Base-by-base conservation (phyloP, 2,113 vertebrate genomes). In the Seriola rivoliana region DNA sequence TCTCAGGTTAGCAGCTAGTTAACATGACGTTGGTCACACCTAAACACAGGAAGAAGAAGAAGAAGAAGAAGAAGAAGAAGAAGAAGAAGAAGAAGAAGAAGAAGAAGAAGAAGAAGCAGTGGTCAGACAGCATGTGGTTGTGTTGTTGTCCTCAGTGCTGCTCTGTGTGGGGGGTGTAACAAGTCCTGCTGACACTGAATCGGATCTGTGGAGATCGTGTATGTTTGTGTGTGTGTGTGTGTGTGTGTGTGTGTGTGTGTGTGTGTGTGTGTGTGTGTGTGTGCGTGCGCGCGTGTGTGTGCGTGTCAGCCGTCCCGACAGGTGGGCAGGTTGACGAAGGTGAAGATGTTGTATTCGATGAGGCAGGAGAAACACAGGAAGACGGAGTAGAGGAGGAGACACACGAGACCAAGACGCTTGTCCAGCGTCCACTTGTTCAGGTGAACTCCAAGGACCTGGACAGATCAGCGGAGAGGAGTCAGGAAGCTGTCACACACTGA, bases 321-420 rank as follows among this genome's bases (percentile, higher is more conserved):
- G 94, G 97, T 99, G 0, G 98, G 98, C 94, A 99, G 95, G 95
- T 99, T 99, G 95, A 99, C 98, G 64, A 99, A 99, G 40, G 96
- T 99, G 95, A 99, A 99, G 92, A 99, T 96, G 88, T 99, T 99
- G 95, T 99, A 99, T 83, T 99, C 98, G 16, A 98, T 99, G 95
- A 99, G 96, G 95, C 99, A 99, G 95, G 98, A 99, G 96, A 99
- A 96, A 90, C 97, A 98, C 88, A 99, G 95, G 95, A 99, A 99
- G 94, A 99, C 93, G 4, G 97, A 95, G 2, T 99, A 99, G 78
- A 99, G 95, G 89, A 97, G 92, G 85, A 99, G 95, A 94, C 97
- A 99, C 40, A 89, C 89, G 7, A 97, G 70, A 50, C 98, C 98
- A 78, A 99, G 94, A 87, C 98, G 98, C 89, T 93, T 96, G 93